These are phyloP conservation scores for Drosophila borealis DNA, from an alignment of 2,888 invertebrate genomes.

Conservation along the genomic window DNA sequence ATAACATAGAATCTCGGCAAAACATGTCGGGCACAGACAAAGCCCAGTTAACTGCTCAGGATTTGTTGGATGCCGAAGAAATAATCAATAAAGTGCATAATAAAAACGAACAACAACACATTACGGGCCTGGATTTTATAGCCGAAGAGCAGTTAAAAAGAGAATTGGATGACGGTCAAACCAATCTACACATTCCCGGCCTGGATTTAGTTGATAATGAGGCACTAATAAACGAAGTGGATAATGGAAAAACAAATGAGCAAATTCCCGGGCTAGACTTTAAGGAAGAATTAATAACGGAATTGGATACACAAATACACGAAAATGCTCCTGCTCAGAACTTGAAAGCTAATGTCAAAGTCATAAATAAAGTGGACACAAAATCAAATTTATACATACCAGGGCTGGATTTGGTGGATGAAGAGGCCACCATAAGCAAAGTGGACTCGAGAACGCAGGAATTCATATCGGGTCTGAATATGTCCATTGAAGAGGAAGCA, in stretches of 20 bases:
- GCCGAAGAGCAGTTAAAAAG: neutral
- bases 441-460: neutral
- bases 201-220: conserved; percentile 21
- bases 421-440: neutral
- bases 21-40: too few species aligned
- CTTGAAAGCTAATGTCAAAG: neutral
- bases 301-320: neutral
- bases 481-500: neutral
- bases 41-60: too few species aligned
- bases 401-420: neutral
- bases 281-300: neutral
- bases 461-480: neutral
- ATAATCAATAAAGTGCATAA: neutral
- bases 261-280: neutral
- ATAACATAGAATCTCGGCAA: neutral
- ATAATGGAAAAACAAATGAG: neutral
- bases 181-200: conserved; percentile 14
- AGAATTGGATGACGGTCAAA: neutral
- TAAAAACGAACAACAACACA: neutral
- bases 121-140: neutral
- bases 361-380: neutral
- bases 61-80: neutral
- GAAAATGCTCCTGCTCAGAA: neutral
- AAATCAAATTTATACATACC: neutral
- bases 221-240: neutral